Conservation (phyloP, 2,888 invertebrate species). For the Synanthedon myopaeformis region DNA sequence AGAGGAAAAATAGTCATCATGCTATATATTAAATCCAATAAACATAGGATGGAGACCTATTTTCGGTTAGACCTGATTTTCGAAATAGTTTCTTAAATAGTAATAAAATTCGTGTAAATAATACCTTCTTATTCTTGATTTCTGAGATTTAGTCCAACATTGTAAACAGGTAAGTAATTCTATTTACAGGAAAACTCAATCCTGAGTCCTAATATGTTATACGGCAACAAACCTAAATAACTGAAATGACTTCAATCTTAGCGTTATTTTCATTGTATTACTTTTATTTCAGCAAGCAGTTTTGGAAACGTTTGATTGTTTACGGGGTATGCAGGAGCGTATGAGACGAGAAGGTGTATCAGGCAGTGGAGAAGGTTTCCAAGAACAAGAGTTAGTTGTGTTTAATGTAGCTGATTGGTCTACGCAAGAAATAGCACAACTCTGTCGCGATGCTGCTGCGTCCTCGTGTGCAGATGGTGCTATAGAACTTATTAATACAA, state of each 20-base stretch:
- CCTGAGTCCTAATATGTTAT: too few species aligned
- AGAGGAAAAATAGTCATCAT: too few species aligned
- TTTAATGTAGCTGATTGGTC: conserved; percentile 60
- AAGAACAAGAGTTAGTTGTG: conserved; percentile 38
- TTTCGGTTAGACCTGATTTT: too few species aligned
- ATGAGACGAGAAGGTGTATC: conserved; percentile 35
- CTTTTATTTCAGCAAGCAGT: conserved; percentile 38
- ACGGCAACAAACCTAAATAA: too few species aligned
- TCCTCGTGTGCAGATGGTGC: conserved; percentile 28
- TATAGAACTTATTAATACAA: conserved; percentile 29
- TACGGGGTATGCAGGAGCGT: conserved; percentile 39
- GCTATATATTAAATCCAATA: too few species aligned
- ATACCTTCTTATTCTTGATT: too few species aligned
- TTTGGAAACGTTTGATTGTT: conserved; percentile 38
- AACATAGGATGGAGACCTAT: too few species aligned
- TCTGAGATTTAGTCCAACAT: too few species aligned
- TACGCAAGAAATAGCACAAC: conserved; percentile 42
- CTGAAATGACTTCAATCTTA: neutral
- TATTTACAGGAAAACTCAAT: too few species aligned
- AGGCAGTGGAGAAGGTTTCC: conserved; percentile 30
- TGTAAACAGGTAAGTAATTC: too few species aligned
- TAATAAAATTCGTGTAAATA: too few species aligned
- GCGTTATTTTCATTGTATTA: neutral
- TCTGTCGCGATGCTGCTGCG: conserved; percentile 37
- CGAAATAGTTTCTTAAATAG: too few species aligned